A percentile compares a stretch with the other conserved stretches of the same genome.
phyloP scores from a whole-genome alignment of 2,113 vertebrate species.

The Petaurus breviceps region DNA sequence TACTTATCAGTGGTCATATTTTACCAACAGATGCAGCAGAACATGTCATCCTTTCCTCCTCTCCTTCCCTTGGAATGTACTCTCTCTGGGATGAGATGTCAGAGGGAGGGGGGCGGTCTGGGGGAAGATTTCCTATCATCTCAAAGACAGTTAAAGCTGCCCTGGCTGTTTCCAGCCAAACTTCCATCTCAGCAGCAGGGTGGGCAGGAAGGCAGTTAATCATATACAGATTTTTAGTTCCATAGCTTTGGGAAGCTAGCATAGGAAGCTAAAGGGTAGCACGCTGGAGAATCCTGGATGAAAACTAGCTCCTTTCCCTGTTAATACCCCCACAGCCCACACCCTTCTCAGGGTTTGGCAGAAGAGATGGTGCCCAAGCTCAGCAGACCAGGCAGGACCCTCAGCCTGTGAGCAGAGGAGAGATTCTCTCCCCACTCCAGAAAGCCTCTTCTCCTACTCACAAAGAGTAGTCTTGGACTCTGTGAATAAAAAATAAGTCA shows the following conservation, averaged over 20 bases:
- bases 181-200: background rate
- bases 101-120: background rate
- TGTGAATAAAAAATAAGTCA: slow-evolving; percentile 20
- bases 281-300: background rate
- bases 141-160: background rate
- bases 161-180: background rate
- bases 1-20: background rate
- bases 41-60: background rate
- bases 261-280: background rate
- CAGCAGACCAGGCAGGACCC: background rate
- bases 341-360: background rate
- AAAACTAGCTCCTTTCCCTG: background rate
- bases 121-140: background rate
- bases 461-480: background rate
- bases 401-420: background rate
- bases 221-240: background rate
- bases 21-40: background rate
- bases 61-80: background rate
- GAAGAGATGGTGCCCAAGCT: background rate
- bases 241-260: background rate
- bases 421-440: background rate
- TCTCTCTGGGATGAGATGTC: background rate
- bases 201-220: slow-evolving; percentile 1
- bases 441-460: background rate
- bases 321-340: background rate